These are phyloP conservation scores for Brachyptera putata DNA, from an alignment of 2,888 invertebrate species.

Conservation along the genomic window DNA sequence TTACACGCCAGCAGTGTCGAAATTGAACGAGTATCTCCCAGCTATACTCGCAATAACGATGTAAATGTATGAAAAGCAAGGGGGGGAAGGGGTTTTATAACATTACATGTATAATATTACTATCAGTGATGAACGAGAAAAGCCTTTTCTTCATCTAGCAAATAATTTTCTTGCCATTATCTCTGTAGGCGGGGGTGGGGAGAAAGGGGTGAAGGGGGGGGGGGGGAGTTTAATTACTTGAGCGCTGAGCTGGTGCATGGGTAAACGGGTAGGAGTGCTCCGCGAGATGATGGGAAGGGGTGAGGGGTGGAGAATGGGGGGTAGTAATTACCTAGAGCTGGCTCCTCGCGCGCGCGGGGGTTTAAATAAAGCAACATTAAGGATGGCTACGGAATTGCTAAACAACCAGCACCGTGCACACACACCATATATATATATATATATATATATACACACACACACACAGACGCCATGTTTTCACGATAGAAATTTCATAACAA, in stretches of 20 bases:
- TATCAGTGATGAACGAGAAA: conserved; percentile 27
- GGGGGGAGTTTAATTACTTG: conserved; percentile 31
- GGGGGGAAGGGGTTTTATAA: background rate
- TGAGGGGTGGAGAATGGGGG: background rate
- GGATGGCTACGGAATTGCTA: conserved; percentile 19
- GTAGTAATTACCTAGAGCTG: conserved; percentile 20
- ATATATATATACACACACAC: background rate
- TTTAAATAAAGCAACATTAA: conserved; percentile 22
- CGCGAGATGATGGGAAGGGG: background rate
- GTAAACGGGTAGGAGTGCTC: conserved; percentile 15
- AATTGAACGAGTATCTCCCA: too few species aligned
- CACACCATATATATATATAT: too few species aligned
- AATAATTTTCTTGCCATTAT: conserved; percentile 33
- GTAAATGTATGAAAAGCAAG: background rate
- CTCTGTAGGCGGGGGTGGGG: conserved; percentile 17
- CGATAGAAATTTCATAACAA: conserved; percentile 16
- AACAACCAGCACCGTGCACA: too few species aligned
- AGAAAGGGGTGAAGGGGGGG: conserved; percentile 11
- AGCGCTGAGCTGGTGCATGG: conserved; percentile 20
- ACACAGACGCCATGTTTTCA: conserved; percentile 5
- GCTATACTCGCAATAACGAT: conserved; percentile 3
- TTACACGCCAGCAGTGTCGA: too few species aligned
- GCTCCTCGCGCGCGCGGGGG: conserved; percentile 1
- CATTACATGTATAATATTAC: conserved; percentile 3
- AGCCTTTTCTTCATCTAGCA: conserved; percentile 30